Evolutionary conservation across 2,888 invertebrate genomes (phyloP), one percentile per base, ranked within the genome.

Genomic region (Tribolium freemani): DNA sequence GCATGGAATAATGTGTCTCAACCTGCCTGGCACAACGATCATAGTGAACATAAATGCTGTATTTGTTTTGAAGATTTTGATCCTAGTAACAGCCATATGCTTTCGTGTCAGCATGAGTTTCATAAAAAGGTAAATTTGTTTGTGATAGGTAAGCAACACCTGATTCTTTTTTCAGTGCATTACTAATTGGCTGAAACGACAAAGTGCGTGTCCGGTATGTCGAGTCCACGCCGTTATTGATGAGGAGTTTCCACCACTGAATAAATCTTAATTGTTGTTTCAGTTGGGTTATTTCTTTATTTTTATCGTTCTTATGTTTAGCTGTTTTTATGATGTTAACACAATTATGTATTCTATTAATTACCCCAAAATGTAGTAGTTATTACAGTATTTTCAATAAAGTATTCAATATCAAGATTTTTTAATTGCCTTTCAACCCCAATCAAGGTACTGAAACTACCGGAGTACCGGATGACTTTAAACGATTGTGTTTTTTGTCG

Each of bases 21-120:
- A 46, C n/a, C 13, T 13, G 1, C 45, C 2, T 61, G 69, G 69
- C 54, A 70, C 5, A 70, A 63, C 20, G 69, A 70, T 16, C 61
- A 63, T 26, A 21, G 45, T 1, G 57, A 66, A 46, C 64, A 16
- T 11, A 71, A 66, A 13, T 71, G 71, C 31, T 57, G 56, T 30
- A 71, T 71, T 30, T 71, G 71, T 48, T 66, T 66, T 20, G 71
- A 71, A 8, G 71, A 71, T 21, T 71, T 46, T 38, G 9, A 56
- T 31, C 5, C 44, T 6, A 57, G 9, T 8, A 64, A 48, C 8
- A 58, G 44, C 11, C 30, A 56, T 20, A 71, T 20, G 56, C 61
- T 71, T 21, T 16, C 57, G 5, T 71, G 71, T 26, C 57, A 71
- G 16, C 71, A 71, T 44, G 71, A 71, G 44, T 71, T 71, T 31